Conservation (phyloP, 2,888 invertebrate genomes). For the Metacarcinus magister region DNA sequence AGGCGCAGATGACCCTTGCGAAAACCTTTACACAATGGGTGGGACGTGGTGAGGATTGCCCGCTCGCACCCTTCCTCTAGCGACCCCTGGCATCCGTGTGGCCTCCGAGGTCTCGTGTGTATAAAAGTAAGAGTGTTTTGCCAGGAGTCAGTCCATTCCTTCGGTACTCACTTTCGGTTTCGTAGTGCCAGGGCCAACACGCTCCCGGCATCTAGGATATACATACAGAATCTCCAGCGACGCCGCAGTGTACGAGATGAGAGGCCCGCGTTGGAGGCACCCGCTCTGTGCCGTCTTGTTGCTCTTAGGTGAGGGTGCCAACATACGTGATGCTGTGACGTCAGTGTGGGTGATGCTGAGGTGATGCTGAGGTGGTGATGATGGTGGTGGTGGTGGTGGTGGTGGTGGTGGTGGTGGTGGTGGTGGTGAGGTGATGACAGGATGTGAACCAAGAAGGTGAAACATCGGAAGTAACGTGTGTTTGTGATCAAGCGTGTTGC, state of each 20-base stretch:
- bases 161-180: constrained; percentile 63
- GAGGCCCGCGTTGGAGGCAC: constrained; percentile 43
- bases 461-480: not conserved
- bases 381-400: not conserved
- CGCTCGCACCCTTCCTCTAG: constrained; percentile 42
- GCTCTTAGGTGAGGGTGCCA: constrained; percentile 63
- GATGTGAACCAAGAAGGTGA: not conserved
- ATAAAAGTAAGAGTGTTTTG: constrained; percentile 65
- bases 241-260: constrained; percentile 40
- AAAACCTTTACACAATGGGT: not conserved
- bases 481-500: not conserved
- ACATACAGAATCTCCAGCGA: not conserved
- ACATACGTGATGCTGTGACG: not conserved
- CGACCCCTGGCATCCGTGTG: constrained; percentile 50
- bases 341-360: not conserved
- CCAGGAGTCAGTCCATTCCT: constrained; percentile 60
- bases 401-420: constrained; percentile 26
- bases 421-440: not conserved
- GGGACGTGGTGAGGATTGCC: not conserved
- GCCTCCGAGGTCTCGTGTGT: constrained; percentile 28
- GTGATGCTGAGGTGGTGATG: not conserved
- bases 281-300: constrained; percentile 32
- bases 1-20: constrained; percentile 27
- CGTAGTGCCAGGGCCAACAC: constrained; percentile 55
- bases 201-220: constrained; percentile 17